Evolutionary conservation across 2,113 vertebrate species (phyloP).

Genomic region (Apeltes quadracus): DNA sequence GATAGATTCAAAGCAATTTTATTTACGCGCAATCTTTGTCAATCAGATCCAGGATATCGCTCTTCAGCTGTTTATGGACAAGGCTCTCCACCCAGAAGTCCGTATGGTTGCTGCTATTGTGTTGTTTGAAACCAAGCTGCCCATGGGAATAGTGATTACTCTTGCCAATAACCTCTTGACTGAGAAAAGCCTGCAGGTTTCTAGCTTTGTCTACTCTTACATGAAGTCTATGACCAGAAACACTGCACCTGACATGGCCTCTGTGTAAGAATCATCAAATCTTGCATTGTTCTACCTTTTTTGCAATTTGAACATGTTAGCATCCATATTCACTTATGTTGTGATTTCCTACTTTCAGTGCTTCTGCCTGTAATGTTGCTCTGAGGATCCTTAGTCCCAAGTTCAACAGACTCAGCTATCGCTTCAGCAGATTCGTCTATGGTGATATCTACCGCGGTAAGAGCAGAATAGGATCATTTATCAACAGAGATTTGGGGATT

Average conservation of each 20-base stretch:
- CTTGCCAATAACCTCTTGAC: slow-evolving; percentile 77
- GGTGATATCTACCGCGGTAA: slow-evolving; percentile 78
- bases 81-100: slow-evolving; percentile 70
- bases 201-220: slow-evolving; percentile 85
- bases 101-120: slow-evolving; percentile 83
- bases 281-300: background rate
- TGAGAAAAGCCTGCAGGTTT: slow-evolving; percentile 83
- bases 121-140: slow-evolving; percentile 84
- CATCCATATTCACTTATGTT: background rate
- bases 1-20: background rate
- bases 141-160: slow-evolving; percentile 74
- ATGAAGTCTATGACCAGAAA: slow-evolving; percentile 84
- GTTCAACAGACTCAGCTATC: slow-evolving; percentile 78
- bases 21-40: slow-evolving; percentile 8
- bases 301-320: background rate
- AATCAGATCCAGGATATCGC: slow-evolving; percentile 84
- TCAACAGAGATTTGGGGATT: background rate
- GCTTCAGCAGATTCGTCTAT: slow-evolving; percentile 81
- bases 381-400: slow-evolving; percentile 82
- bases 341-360: slow-evolving; percentile 73
- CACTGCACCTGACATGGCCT: slow-evolving; percentile 74
- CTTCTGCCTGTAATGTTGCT: slow-evolving; percentile 85
- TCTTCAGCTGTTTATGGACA: slow-evolving; percentile 82
- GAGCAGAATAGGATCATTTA: slow-evolving; percentile 23
- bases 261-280: slow-evolving; percentile 80